These are phyloP conservation scores for Sitobion miscanthi DNA, from an alignment of 1,140 invertebrate species.

Conservation along the genomic window DNA sequence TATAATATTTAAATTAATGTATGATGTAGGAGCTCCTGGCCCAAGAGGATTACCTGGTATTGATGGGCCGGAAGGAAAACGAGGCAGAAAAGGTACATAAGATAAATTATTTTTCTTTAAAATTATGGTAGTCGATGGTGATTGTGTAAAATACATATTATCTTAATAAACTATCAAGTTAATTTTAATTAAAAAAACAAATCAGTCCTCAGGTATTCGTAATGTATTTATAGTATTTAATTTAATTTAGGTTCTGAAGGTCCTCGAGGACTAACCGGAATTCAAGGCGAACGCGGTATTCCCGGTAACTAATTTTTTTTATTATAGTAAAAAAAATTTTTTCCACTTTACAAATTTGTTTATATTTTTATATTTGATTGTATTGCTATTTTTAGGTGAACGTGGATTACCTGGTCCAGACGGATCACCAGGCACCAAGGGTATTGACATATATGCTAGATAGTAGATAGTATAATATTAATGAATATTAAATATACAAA, in stretches of 20 bases:
- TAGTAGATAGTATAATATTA: background rate
- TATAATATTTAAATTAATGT: background rate
- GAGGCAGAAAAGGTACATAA: constrained; percentile 67
- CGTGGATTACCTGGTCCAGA: constrained; percentile 69
- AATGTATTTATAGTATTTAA: background rate
- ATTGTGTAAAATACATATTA: background rate
- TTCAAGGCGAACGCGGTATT: constrained; percentile 71
- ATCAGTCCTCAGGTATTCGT: background rate
- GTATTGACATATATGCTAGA: constrained; percentile 61
- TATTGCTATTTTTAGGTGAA: constrained; percentile 70
- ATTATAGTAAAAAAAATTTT: background rate
- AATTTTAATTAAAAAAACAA: background rate
- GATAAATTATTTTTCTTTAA: background rate
- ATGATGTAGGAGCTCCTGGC: constrained; percentile 70
- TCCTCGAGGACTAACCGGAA: constrained; percentile 65
- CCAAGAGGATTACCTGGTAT: constrained; percentile 74
- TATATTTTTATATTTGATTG: background rate
- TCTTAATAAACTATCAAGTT: background rate
- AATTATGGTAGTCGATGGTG: background rate
- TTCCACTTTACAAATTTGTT: background rate
- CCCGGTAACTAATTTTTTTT: constrained; percentile 63
- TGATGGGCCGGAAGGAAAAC: constrained; percentile 77
- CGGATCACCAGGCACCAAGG: constrained; percentile 74
- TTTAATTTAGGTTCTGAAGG: constrained; percentile 68
- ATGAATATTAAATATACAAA: background rate